These are phyloP conservation scores for Phocoena sinus DNA, from an alignment of 2,113 vertebrate species.

Conservation along the genomic window DNA sequence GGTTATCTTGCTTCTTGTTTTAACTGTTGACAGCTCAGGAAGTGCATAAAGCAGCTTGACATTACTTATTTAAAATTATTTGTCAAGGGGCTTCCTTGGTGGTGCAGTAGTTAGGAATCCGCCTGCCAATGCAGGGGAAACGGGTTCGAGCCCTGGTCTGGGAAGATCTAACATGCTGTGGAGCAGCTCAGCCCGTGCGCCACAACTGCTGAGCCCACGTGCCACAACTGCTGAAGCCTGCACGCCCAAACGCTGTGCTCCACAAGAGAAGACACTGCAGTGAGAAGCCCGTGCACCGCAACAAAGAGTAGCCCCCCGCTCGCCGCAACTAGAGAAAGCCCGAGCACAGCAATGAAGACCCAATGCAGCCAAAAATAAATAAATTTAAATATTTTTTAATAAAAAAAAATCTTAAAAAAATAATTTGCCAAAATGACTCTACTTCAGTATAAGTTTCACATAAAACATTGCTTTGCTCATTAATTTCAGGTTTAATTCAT, in stretches of 20 bases:
- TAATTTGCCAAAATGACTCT: neutral
- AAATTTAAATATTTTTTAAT: neutral
- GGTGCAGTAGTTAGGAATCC: neutral
- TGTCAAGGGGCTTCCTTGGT: neutral
- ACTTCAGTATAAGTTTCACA: neutral
- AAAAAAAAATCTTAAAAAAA: too few relatives aligned
- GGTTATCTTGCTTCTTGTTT: neutral
- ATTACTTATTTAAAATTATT: neutral
- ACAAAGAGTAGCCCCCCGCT: too few relatives aligned
- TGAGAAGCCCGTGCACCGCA: neutral
- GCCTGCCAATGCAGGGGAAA: neutral
- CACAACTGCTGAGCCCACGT: neutral
- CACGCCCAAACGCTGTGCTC: neutral
- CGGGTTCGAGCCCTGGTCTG: neutral
- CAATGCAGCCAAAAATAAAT: neutral
- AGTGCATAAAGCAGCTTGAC: neutral
- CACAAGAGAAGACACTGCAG: neutral
- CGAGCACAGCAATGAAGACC: neutral
- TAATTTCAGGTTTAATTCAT: neutral
- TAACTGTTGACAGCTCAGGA: neutral
- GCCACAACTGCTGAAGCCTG: neutral
- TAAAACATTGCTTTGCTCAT: neutral
- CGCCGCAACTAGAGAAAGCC: neutral
- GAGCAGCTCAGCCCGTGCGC: neutral
- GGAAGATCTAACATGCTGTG: neutral